Evolutionary conservation across 2,113 vertebrate species (phyloP), one percentile per base, ranked within the genome.

Genomic region (Probosciger aterrimus): DNA sequence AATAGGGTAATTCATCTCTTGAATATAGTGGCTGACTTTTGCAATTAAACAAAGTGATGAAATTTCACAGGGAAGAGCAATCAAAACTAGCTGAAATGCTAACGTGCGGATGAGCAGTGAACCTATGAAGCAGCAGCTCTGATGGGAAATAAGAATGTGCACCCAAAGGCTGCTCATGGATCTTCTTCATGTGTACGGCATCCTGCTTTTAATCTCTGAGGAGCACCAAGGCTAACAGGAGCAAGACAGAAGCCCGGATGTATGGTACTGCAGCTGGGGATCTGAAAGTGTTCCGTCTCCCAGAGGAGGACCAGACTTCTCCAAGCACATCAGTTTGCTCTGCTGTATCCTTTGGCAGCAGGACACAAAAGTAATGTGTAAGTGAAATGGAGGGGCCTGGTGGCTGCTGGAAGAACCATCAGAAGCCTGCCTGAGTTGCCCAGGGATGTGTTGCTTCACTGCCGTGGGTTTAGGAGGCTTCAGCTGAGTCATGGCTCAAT

Each of bases 31-130:
- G 37, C 37, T 87, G 63, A 78, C 80, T 94, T 94, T 65, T 17
- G 8, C 70, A 94, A 96, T 95, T 94, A 93, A 95, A 95, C 28
- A 27, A 82, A 91, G 49, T 63, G 81, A 82, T 89, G 86, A 92
- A 90, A 88, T 87, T 92, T 84, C 74, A 70, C 33, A 28, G 53
- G 53, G 50, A 84, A 73, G 74, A 76, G 73, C 18, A 62, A 92
- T 37, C 6, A 79, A 80, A 92, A 85, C 23, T 62, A 91, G n/a
- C 39, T 8, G 25, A 91, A 83, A 96, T 14, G 20, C 79, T 89
- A 69, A 62, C 18, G 28, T 33, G 41, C 16, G 69, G 35, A 64
- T 65, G 57, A 35, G 52, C 1, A 8, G 7, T 39, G 81, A 71
- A 77, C n/a, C 23, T 74, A 4, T 9, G 83, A 74, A 83, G 46